Percentiles rank a stretch among this genome's conserved stretches.
Evolutionary conservation across 2,113 vertebrate genomes (phyloP).

Genomic region (Brachyistius frenatus): DNA sequence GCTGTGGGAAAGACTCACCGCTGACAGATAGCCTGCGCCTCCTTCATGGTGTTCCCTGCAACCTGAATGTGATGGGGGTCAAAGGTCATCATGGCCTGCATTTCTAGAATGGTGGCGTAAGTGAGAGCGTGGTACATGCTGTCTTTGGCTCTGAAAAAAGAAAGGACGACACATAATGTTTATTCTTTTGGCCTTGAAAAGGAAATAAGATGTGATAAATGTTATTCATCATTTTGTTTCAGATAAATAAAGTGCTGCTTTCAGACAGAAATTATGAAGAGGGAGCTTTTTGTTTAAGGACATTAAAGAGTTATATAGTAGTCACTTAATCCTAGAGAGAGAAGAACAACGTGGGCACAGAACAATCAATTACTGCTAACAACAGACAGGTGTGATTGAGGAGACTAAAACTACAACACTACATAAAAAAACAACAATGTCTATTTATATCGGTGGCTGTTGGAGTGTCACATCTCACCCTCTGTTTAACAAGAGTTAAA

Average conservation of each 20-base stretch:
- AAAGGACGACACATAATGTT: constrained; percentile 32
- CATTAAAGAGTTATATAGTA: too few species aligned
- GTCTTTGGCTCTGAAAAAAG: constrained; percentile 89
- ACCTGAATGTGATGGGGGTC: constrained; percentile 93
- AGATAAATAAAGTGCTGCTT: background rate
- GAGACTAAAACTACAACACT: background rate
- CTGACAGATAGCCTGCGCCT: constrained; percentile 93
- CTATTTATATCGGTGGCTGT: constrained; percentile 38
- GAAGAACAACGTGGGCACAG: background rate
- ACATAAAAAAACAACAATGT: background rate
- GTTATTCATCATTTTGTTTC: background rate
- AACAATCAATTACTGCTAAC: background rate
- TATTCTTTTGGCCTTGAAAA: too few species aligned
- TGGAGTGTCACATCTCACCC: constrained; percentile 20
- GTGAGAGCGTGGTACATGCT: constrained; percentile 98
- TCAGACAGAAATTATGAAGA: too few species aligned
- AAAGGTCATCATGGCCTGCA: constrained; percentile 99
- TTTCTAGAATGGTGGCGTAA: constrained; percentile 96
- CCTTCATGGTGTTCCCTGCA: constrained; percentile 96
- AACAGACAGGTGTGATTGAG: background rate
- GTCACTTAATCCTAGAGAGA: too few species aligned
- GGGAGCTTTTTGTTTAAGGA: too few species aligned
- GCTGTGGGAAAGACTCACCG: constrained; percentile 80
- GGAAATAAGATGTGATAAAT: too few species aligned
- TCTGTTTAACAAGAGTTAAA: background rate